phyloP scores from a whole-genome alignment of 2,113 vertebrate genomes.

The Pomatostomus ruficeps region DNA sequence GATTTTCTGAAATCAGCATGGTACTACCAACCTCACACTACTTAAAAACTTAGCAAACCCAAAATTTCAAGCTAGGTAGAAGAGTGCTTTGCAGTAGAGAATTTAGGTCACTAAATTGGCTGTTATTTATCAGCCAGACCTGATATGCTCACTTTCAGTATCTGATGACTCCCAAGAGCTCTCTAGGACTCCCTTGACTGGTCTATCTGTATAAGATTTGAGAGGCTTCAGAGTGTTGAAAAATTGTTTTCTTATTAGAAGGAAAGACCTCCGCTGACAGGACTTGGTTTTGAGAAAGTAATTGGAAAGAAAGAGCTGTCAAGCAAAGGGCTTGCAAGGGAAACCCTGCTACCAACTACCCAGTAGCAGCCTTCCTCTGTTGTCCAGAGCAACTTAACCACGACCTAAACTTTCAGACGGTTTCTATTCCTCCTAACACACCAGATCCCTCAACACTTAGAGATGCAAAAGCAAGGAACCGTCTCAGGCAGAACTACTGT shows the following conservation, averaged over 20 bases:
- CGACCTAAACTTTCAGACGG: background rate
- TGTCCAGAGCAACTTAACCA: background rate
- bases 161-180: background rate
- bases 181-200: background rate
- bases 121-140: background rate
- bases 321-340: background rate
- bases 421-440: background rate
- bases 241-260: background rate
- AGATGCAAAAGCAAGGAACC: background rate
- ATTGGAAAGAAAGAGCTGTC: background rate
- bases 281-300: background rate
- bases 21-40: background rate
- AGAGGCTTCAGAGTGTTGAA: background rate
- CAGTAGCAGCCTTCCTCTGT: background rate
- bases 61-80: background rate
- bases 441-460: background rate
- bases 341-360: background rate
- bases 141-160: background rate
- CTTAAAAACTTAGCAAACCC: background rate
- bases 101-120: background rate
- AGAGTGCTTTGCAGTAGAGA: background rate
- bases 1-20: background rate
- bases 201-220: background rate
- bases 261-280: rapidly evolving
- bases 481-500: background rate